phyloP scores from a whole-genome alignment of 2,888 invertebrate genomes.

The Aromia moschata region DNA sequence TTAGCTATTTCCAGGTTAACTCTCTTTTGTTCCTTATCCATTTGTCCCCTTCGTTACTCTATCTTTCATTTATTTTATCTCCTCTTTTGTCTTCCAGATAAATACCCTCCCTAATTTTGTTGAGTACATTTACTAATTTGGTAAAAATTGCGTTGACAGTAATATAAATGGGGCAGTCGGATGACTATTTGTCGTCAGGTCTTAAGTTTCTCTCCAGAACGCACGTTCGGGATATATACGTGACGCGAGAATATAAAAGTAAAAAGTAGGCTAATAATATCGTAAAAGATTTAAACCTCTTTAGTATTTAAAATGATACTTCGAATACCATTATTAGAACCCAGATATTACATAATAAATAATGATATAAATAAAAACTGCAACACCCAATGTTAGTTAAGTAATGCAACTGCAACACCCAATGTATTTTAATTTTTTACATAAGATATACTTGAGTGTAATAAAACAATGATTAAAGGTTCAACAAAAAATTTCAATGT shows the following conservation, averaged over 20 bases:
- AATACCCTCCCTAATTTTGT: constrained; percentile 42
- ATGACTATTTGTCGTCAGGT: constrained; percentile 35
- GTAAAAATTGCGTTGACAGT: constrained; percentile 48
- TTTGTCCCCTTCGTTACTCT: not conserved
- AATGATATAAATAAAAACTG: too few species aligned
- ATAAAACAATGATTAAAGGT: too few species aligned
- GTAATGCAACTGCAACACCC: too few species aligned
- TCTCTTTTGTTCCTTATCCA: not conserved
- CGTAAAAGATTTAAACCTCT: not conserved
- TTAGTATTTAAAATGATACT: constrained; percentile 3
- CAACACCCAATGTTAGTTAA: too few species aligned
- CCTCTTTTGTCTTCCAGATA: constrained; percentile 29
- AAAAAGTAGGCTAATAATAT: constrained; percentile 16
- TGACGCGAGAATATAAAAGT: constrained; percentile 9
- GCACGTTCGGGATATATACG: constrained; percentile 17
- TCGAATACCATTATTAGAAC: too few species aligned
- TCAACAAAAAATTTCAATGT: too few species aligned
- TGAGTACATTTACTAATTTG: constrained; percentile 51
- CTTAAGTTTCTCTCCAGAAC: constrained; percentile 17
- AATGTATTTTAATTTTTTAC: too few species aligned
- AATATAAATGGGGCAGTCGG: constrained; percentile 44
- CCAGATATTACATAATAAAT: too few species aligned
- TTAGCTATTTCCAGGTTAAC: not conserved
- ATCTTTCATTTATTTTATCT: not conserved
- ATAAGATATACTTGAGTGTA: too few species aligned